A percentile compares a stretch with the other conserved stretches of the same genome.
Evolutionary conservation across 2,888 invertebrate species (phyloP).

Genomic region (Diaprepes abbreviatus): DNA sequence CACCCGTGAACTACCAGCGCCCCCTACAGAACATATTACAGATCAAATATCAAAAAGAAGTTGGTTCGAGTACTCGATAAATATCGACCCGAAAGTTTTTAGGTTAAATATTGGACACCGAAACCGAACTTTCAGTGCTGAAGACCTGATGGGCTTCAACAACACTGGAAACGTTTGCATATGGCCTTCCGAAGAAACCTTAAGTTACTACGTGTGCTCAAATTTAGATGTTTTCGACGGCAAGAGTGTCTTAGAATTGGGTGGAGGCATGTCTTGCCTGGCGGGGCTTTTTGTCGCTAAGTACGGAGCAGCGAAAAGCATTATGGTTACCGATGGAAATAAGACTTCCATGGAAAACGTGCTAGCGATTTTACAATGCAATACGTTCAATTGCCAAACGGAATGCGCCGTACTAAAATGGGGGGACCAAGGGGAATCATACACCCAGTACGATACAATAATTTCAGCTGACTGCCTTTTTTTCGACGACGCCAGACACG

Average conservation of each 20-base stretch:
- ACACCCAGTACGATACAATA: constrained; percentile 76
- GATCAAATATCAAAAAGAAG: constrained; percentile 68
- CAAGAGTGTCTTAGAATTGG: constrained; percentile 81
- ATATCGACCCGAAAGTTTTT: constrained; percentile 68
- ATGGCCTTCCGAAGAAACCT: constrained; percentile 85
- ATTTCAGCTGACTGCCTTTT: constrained; percentile 86
- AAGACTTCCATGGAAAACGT: constrained; percentile 82
- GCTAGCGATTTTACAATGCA: constrained; percentile 75
- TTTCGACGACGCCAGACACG: constrained; percentile 80
- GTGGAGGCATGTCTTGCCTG: constrained; percentile 88
- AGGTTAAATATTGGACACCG: constrained; percentile 73
- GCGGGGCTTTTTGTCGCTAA: constrained; percentile 82
- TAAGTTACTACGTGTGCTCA: constrained; percentile 77
- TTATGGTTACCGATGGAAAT: constrained; percentile 86
- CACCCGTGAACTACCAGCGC: constrained; percentile 65
- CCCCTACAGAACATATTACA: constrained; percentile 42
- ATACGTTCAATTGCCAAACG: constrained; percentile 72
- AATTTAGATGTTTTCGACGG: constrained; percentile 76
- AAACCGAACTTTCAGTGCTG: constrained; percentile 75
- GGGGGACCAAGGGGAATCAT: constrained; percentile 59
- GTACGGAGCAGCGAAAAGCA: constrained; percentile 74
- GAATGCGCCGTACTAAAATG: constrained; percentile 72
- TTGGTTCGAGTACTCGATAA: constrained; percentile 76
- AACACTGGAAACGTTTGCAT: constrained; percentile 86
- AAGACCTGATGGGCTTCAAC: constrained; percentile 84